Conservation (phyloP, 2,797 vertebrate genomes). For the Meriones psammophilus region DNA sequence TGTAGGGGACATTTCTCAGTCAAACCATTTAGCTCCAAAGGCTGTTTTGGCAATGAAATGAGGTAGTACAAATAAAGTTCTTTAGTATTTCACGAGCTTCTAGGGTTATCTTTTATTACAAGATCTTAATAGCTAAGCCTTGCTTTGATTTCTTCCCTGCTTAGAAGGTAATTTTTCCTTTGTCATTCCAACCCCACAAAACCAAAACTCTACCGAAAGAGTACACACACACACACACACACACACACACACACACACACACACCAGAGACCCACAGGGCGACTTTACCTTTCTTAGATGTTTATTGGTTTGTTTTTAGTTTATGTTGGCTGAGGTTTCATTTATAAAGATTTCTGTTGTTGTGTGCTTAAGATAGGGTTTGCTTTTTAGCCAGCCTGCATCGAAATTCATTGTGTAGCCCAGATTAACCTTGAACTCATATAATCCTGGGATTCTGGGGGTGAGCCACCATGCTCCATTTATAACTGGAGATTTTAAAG, state of each 20-base stretch:
- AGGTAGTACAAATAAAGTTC: background rate
- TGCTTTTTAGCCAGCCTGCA: background rate
- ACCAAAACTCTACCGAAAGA: background rate
- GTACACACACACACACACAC: background rate
- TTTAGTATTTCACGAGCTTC: background rate
- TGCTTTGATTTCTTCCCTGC: background rate
- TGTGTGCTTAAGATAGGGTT: background rate
- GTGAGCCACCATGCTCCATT: background rate
- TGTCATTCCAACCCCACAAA: background rate
- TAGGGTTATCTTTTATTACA: background rate
- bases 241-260: too few species aligned
- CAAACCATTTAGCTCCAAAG: background rate
- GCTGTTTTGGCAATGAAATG: background rate
- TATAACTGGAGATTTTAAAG: background rate
- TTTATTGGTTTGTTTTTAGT: background rate
- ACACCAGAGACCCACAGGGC: background rate
- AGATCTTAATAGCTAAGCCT: background rate
- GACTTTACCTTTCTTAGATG: background rate
- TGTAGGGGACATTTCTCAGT: too few species aligned
- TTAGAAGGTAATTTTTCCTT: background rate
- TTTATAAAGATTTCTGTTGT: constrained; percentile 16
- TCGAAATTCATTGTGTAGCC: background rate
- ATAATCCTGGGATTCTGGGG: background rate
- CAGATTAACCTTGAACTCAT: background rate
- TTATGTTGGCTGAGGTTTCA: background rate